These are phyloP conservation scores for Botia kubotai DNA, from an alignment of 2,797 vertebrate genomes.

Conservation along the genomic window DNA sequence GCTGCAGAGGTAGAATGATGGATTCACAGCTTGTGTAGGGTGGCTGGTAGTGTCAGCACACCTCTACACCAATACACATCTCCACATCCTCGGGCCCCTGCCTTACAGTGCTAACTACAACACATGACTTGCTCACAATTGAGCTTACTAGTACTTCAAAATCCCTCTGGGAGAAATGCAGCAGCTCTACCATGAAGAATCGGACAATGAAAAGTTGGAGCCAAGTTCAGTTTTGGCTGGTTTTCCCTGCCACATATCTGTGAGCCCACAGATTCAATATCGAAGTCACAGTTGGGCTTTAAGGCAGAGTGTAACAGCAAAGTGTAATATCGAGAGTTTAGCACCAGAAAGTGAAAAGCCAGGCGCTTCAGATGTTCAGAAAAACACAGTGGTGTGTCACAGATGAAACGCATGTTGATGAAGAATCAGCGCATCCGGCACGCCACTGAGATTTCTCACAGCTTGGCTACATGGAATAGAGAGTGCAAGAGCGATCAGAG, in stretches of 20 bases:
- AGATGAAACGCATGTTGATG: slow-evolving; percentile 49
- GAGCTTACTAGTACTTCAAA: slow-evolving; percentile 49
- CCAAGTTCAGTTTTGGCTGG: slow-evolving; percentile 69
- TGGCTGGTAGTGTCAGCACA: slow-evolving; percentile 66
- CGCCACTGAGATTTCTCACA: slow-evolving; percentile 31
- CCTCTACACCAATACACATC: slow-evolving; percentile 60
- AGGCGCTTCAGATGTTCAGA: slow-evolving; percentile 51
- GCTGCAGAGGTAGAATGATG: slow-evolving; percentile 65
- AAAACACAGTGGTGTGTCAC: slow-evolving; percentile 45
- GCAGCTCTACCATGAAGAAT: slow-evolving; percentile 61
- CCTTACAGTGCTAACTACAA: slow-evolving; percentile 57
- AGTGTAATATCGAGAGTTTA: slow-evolving; percentile 63
- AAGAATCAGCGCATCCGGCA: slow-evolving; percentile 39
- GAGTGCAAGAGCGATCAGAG: slow-evolving; percentile 9
- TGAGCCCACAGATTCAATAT: slow-evolving; percentile 69
- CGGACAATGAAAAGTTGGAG: slow-evolving; percentile 70
- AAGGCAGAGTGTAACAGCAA: slow-evolving; percentile 58
- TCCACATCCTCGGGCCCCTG: slow-evolving; percentile 15
- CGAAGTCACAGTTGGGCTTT: slow-evolving; percentile 68
- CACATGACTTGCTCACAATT: slow-evolving; percentile 65
- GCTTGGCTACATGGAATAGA: background rate
- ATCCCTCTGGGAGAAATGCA: slow-evolving; percentile 62
- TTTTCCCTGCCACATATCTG: slow-evolving; percentile 66
- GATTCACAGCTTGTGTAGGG: slow-evolving; percentile 58
- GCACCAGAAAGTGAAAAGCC: slow-evolving; percentile 58